Conservation (phyloP, 2,888 invertebrate genomes). For the Amaurobius ferox region DNA sequence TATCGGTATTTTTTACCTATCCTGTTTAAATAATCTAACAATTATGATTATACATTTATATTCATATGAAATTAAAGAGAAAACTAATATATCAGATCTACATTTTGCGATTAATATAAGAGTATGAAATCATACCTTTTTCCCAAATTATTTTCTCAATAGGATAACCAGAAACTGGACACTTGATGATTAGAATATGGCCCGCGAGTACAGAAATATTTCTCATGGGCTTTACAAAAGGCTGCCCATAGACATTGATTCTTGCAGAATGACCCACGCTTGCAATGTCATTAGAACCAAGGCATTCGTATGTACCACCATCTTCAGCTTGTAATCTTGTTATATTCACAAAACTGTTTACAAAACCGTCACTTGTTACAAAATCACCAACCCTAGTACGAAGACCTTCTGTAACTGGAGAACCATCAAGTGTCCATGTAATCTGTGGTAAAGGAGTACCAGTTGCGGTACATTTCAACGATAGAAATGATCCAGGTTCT, state of each 20-base stretch:
- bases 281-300: conserved; percentile 64
- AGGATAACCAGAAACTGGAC: conserved; percentile 78
- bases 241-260: conserved; percentile 81
- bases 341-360: conserved; percentile 77
- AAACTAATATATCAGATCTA: too few relatives aligned
- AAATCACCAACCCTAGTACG: conserved; percentile 76
- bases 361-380: conserved; percentile 76
- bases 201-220: conserved; percentile 95
- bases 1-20: too few relatives aligned
- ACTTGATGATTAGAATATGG: conserved; percentile 89
- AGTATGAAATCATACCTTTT: conserved; percentile 76
- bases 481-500: conserved; percentile 74
- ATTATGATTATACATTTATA: too few relatives aligned
- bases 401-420: conserved; percentile 75
- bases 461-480: conserved; percentile 75
- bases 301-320: conserved; percentile 69
- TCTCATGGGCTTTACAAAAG: conserved; percentile 93
- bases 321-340: conserved; percentile 73
- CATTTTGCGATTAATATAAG: too few relatives aligned
- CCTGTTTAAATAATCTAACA: too few relatives aligned
- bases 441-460: conserved; percentile 75
- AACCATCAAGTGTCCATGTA: conserved; percentile 76
- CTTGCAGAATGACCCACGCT: conserved; percentile 67
- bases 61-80: too few relatives aligned
- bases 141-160: conserved; percentile 77